phyloP scores from a whole-genome alignment of 2,113 vertebrate species.

The Oncorhynchus keta region DNA sequence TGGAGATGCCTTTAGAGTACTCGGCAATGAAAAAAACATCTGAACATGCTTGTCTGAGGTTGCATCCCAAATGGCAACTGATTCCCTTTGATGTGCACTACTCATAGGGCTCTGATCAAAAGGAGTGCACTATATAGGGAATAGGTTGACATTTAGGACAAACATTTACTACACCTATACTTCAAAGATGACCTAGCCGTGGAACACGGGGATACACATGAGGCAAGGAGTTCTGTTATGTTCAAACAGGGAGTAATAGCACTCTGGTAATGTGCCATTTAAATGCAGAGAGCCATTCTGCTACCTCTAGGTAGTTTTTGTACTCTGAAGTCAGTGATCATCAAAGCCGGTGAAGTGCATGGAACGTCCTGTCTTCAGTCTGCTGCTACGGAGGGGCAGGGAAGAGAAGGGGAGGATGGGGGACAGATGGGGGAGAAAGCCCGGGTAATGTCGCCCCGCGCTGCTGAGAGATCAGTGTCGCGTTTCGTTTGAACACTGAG shows the following conservation, averaged over 20 bases:
- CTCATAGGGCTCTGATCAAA: no score
- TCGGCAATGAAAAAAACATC: conserved; percentile 6
- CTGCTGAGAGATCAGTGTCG: no score
- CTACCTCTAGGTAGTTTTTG: conserved; percentile 43
- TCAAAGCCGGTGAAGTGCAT: conserved; percentile 48
- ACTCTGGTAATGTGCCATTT: conserved; percentile 68
- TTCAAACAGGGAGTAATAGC: conserved; percentile 42
- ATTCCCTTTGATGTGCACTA: no score
- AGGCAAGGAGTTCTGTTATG: conserved; percentile 32
- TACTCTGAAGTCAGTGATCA: conserved; percentile 40
- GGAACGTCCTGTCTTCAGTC: conserved; percentile 7
- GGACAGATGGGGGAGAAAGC: conserved; percentile 14
- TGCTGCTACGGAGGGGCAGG: background rate
- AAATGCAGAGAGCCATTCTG: conserved; percentile 70
- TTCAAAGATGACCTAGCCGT: conserved; percentile 23
- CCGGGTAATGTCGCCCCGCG: conserved; percentile 30
- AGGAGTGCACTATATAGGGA: no score
- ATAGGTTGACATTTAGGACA: no score
- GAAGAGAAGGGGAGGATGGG: conserved; percentile 4
- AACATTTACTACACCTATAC: conserved; percentile 30
- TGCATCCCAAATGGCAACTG: no score
- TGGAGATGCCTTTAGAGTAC: background rate
- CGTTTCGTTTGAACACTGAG: no score
- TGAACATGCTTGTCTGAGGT: conserved; percentile 9
- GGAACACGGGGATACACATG: conserved; percentile 24